Evolutionary conservation across 2,113 vertebrate species (phyloP).

Genomic region (Chrysochloris asiatica): DNA sequence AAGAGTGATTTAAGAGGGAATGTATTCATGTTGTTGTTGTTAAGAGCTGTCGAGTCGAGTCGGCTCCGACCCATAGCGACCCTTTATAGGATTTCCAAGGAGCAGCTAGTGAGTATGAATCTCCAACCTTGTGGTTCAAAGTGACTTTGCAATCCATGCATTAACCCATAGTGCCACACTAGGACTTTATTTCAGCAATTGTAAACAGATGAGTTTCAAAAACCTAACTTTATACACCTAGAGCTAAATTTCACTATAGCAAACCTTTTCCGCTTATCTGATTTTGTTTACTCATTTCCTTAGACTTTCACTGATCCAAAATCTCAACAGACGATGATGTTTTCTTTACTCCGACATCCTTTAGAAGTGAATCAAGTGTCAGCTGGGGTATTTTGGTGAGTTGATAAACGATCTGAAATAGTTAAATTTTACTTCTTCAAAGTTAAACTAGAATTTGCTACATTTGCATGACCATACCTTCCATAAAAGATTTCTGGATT

Average conservation of each 20-base stretch:
- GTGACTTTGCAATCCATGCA: no score
- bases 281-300: conserved; percentile 5
- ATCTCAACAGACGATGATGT: conserved; percentile 42
- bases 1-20: not conserved
- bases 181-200: no score
- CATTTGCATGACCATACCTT: not conserved
- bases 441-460: not conserved
- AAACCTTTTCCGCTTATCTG: not conserved
- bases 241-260: not conserved
- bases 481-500: not conserved
- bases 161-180: no score
- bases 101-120: no score
- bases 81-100: no score
- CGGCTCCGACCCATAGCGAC: no score
- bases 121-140: no score
- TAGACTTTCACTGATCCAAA: conserved; percentile 17
- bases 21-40: not conserved
- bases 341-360: conserved; percentile 8
- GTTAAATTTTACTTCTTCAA: conserved; percentile 14
- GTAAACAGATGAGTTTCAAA: conserved; percentile 28
- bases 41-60: no score
- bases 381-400: conserved; percentile 31
- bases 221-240: no score
- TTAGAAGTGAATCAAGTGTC: not conserved
- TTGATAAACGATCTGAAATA: not conserved